Evolutionary conservation across 2,888 invertebrate genomes (phyloP).

Genomic region (Spicauda simplicius): DNA sequence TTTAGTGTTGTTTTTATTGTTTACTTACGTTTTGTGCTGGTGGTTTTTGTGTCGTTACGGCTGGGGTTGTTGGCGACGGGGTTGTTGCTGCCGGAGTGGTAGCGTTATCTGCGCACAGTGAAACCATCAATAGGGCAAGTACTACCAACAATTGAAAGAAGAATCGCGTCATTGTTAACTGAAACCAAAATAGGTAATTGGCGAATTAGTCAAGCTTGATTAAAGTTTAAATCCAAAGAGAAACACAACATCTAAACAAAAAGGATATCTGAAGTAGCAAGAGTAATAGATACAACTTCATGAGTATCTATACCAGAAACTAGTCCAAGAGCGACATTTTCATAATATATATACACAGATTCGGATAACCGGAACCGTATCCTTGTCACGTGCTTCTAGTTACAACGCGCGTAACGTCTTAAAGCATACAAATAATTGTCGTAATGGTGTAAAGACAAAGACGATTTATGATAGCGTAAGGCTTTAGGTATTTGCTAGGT

Average conservation of each 20-base stretch:
- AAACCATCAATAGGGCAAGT: conserved; percentile 38
- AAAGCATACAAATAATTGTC: not conserved
- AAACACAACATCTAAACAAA: too few species aligned
- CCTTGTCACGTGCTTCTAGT: conserved; percentile 35
- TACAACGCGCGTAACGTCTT: not conserved
- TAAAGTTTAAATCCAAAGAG: too few species aligned
- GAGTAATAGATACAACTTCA: not conserved
- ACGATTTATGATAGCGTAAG: not conserved
- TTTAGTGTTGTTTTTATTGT: not conserved
- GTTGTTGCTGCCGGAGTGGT: conserved; percentile 43
- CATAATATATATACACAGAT: conserved; percentile 44
- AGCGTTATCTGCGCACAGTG: conserved; percentile 45
- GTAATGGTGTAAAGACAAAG: not conserved
- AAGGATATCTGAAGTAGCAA: too few species aligned
- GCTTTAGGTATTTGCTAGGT: too few species aligned
- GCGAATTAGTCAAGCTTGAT: too few species aligned
- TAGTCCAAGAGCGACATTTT: conserved; percentile 37
- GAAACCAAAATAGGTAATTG: too few species aligned
- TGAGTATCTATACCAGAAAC: conserved; percentile 23
- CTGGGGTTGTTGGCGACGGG: conserved; percentile 2
- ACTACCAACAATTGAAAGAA: conserved; percentile 43
- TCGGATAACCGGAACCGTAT: conserved; percentile 43
- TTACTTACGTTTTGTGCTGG: conserved; percentile 17
- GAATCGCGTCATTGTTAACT: conserved; percentile 45
- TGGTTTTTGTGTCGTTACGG: conserved; percentile 7